Base-by-base conservation (phyloP, 35 echinoderm and acorn worm genomes). In the Hemicentrotus pulcherrimus region DNA sequence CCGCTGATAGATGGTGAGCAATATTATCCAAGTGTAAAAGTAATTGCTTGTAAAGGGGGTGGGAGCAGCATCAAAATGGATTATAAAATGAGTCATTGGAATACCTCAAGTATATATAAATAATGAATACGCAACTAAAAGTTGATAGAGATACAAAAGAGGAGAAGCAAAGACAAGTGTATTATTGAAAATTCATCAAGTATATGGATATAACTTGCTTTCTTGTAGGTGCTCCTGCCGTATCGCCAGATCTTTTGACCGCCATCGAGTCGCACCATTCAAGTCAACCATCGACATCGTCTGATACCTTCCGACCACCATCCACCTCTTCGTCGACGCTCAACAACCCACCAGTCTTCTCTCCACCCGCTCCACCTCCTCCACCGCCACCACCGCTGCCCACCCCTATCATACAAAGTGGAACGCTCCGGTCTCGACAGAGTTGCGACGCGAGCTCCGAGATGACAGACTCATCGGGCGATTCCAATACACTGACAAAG, bases 1-100 rank as follows among this genome's bases (percentile, higher is more conserved):
- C 98, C 96, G 22, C 41, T 86, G 48, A 32, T 99, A 65, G 96
- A 99, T 95, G 98, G 98, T 99, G 59, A 71, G 78, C 86, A 32
- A 24, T 59, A 41, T 41, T 41, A 41, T 41, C 35, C 35, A 41
- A 41, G n/a, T n/a, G n/a, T n/a, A n/a, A n/a, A n/a, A n/a, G n/a
- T n/a, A n/a, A n/a, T n/a, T 41, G 35, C 35, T 41, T 41, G 35
- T 41, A 41, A 41, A 41, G 35, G 35, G 3, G 35, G 35, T 41
- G 35, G 35, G 35, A 41, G 3, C 35, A 41, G 35, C 35, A 41
- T 41, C 35, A 41, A 41, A 41, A 0, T 41, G 35, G 3, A 41
- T 41, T 41, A 41, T 41, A 41, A 41, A 41, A 41, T 41, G 0
- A 41, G 3, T 41, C 35, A 41, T 41, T 41, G 35, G 35, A 41